These are phyloP conservation scores for Drosophila guanche DNA, from an alignment of 1,140 invertebrate species.

Conservation along the genomic window DNA sequence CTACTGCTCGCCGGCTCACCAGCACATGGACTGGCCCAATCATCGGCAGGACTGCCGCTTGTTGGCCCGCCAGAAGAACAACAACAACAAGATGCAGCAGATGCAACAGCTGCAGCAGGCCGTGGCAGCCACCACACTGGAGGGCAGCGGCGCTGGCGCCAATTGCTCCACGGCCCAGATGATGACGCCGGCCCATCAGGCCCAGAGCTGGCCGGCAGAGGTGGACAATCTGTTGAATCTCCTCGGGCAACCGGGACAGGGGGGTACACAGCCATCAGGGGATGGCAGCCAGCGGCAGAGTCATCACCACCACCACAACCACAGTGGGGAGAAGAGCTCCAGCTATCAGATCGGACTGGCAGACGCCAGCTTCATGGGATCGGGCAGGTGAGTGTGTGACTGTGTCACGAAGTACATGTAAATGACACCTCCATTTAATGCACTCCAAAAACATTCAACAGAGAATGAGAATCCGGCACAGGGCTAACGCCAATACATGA, in stretches of 20 bases:
- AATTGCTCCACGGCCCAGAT: slow-evolving; percentile 71
- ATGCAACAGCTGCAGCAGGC: slow-evolving; percentile 55
- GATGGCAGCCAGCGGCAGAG: slow-evolving; percentile 15
- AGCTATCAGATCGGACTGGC: slow-evolving; percentile 74
- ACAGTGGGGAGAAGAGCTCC: slow-evolving; percentile 68
- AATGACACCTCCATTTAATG: too few relatives aligned
- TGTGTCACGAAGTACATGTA: too few relatives aligned
- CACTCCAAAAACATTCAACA: too few relatives aligned
- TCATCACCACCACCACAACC: slow-evolving; percentile 38
- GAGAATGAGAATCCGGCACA: too few relatives aligned
- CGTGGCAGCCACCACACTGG: slow-evolving; percentile 66
- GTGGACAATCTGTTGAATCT: slow-evolving; percentile 56
- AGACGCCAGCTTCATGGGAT: slow-evolving; percentile 72
- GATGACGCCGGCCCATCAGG: slow-evolving; percentile 69
- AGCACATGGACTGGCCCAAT: slow-evolving; percentile 89
- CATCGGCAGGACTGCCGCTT: slow-evolving; percentile 86
- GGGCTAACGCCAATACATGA: slow-evolving; percentile 12
- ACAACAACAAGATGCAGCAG: slow-evolving; percentile 28
- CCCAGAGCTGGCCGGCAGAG: slow-evolving; percentile 63
- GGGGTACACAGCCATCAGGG: background rate
- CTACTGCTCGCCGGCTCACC: slow-evolving; percentile 92
- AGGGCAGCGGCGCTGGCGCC: slow-evolving; percentile 54
- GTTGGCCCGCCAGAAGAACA: slow-evolving; percentile 68
- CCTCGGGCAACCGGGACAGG: slow-evolving; percentile 42
- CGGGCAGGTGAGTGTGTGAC: slow-evolving; percentile 62